Percentiles rank a stretch among this genome's conserved stretches.
phyloP scores from a whole-genome alignment of 2,888 invertebrate species.

The Hyalella azteca region DNA sequence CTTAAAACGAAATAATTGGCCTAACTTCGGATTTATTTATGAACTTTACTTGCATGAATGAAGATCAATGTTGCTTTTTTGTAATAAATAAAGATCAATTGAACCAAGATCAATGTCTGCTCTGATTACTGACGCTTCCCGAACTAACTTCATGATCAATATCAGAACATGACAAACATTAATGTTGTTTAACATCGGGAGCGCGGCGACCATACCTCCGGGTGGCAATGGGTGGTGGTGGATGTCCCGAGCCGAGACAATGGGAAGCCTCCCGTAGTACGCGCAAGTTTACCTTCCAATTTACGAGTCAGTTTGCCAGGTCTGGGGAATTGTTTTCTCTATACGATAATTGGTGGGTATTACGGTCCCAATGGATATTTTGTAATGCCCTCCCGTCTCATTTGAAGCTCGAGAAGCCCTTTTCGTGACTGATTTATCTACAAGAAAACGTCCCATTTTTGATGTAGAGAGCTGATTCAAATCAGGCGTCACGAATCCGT shows the following conservation, averaged over 20 bases:
- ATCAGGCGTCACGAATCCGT: too few species aligned
- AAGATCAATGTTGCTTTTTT: too few species aligned
- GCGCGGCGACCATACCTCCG: too few species aligned
- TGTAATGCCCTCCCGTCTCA: constrained; percentile 27
- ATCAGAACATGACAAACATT: too few species aligned
- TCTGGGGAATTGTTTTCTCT: constrained; percentile 21
- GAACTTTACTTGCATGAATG: too few species aligned
- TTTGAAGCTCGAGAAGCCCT: constrained; percentile 29
- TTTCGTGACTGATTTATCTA: constrained; percentile 16
- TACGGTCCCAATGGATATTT: constrained; percentile 25
- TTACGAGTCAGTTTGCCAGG: constrained; percentile 27
- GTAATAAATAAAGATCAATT: too few species aligned
- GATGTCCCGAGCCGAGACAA: not conserved
- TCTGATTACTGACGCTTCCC: too few species aligned
- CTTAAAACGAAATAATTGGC: too few species aligned
- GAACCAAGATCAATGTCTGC: too few species aligned
- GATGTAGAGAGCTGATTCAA: not conserved
- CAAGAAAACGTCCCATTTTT: not conserved
- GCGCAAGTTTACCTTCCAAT: not conserved
- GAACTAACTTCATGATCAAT: too few species aligned
- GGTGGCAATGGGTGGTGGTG: not conserved
- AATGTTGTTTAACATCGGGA: too few species aligned
- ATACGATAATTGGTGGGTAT: constrained; percentile 35
- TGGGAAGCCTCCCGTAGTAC: not conserved
- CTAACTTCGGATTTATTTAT: too few species aligned